These are phyloP conservation scores for Microcebus griseorufus DNA, from an alignment of 2,113 vertebrate genomes.

Conservation along the genomic window DNA sequence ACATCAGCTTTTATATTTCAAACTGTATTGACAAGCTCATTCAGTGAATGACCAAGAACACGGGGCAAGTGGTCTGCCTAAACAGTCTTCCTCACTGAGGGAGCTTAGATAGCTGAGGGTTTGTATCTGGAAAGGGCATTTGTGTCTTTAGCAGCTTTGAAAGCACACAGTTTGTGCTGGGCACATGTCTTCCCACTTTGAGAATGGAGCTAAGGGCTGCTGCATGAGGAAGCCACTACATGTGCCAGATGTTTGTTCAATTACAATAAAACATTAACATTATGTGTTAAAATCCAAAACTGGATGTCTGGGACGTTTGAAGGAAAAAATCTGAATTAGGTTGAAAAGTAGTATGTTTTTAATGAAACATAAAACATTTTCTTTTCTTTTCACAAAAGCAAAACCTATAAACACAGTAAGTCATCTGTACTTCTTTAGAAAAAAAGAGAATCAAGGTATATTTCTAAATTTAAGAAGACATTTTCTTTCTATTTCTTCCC, in stretches of 20 bases:
- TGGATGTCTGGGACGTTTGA: background rate
- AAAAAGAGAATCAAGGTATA: background rate
- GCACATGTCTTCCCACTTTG: slow-evolving; percentile 49
- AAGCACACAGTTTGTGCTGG: slow-evolving; percentile 69
- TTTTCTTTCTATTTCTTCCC: background rate
- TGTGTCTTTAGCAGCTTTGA: slow-evolving; percentile 78
- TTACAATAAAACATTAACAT: slow-evolving; percentile 35
- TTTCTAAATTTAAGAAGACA: background rate
- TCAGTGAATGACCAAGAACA: slow-evolving; percentile 61
- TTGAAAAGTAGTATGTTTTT: background rate
- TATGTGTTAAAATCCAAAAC: background rate
- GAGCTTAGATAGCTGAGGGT: slow-evolving; percentile 79
- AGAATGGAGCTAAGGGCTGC: background rate
- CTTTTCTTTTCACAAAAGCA: slow-evolving; percentile 6
- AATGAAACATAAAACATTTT: background rate
- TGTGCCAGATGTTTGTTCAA: slow-evolving; percentile 35
- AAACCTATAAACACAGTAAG: background rate
- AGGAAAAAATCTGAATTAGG: background rate
- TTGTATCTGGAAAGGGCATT: slow-evolving; percentile 75
- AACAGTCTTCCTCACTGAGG: slow-evolving; percentile 85
- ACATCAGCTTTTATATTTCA: background rate
- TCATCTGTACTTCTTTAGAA: background rate
- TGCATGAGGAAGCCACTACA: slow-evolving; percentile 18
- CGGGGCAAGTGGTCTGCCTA: slow-evolving; percentile 71
- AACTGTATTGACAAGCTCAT: slow-evolving; percentile 41